Evolutionary conservation across 92 coral and sea anemone species (phyloP).

Genomic region (Desmophyllum pertusum): DNA sequence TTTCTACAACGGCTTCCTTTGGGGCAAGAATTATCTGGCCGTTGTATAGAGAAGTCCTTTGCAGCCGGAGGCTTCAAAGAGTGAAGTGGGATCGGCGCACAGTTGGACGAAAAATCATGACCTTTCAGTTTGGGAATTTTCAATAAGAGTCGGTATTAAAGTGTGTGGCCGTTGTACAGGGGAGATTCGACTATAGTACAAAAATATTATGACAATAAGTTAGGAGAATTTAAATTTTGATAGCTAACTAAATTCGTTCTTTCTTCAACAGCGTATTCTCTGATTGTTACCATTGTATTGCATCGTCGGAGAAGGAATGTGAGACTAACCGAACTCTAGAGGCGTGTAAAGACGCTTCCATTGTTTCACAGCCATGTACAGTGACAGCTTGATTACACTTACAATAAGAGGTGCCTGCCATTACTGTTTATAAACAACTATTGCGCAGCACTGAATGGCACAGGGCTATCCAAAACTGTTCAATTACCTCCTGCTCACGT

Average conservation of each 20-base stretch:
- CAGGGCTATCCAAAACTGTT: background rate
- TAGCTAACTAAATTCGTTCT: background rate
- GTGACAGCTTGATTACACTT: background rate
- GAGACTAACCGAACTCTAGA: background rate
- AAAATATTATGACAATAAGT: too few species aligned
- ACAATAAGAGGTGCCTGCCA: constrained; percentile 7
- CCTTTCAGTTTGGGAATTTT: too few species aligned
- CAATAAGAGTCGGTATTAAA: too few species aligned
- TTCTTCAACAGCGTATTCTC: constrained; percentile 12
- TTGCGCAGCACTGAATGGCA: background rate
- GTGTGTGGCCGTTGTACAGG: too few species aligned
- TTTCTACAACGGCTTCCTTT: too few species aligned
- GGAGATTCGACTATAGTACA: too few species aligned
- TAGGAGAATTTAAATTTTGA: background rate
- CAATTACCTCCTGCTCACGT: background rate
- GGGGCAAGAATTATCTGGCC: too few species aligned
- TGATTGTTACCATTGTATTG: background rate
- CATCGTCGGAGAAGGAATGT: background rate
- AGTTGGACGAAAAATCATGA: too few species aligned
- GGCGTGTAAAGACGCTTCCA: background rate
- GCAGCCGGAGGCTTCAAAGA: too few species aligned
- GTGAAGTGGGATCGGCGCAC: too few species aligned
- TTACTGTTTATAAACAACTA: background rate
- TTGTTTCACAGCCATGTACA: background rate
- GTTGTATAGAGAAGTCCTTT: too few species aligned